Base-by-base conservation (phyloP, 2,888 invertebrate genomes). In the Iselma pallidipennis region DNA sequence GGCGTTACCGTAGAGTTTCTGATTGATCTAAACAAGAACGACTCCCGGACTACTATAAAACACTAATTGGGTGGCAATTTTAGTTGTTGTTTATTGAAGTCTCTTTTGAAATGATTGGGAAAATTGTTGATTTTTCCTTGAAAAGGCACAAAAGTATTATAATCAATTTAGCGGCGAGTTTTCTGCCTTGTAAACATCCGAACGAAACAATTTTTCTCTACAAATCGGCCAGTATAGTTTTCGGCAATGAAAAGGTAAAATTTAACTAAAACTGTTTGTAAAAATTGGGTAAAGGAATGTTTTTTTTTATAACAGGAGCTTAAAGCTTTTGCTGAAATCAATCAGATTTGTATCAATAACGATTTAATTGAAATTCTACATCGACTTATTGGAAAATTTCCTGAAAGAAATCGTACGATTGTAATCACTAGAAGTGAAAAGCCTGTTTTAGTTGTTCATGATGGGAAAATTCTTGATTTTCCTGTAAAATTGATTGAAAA, bases 211-310 rank as follows among this genome's bases (percentile, higher is more conserved):
- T 29, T 16, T 61, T 55, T 42, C 56, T 76, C 33, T 64, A 72
- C 25, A 48, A 59, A 33, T 60, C 65, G 48, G 63, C 71, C 6
- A 65, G 72, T 45, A 26, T 76, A 23, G 55, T 75, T 23, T 70
- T 75, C 50, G 75, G 76, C 51, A 76, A 76, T 58, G 71, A 74
- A 65, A 54, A 67, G 53, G 76, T 74, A 68, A 67, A 49, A 37
- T 23, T 42, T 49, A n/a, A 16, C 21, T 48, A 49, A 23, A 5
- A 7, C n/a, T 12, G 5, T 49, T 31, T 31, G 12, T 26, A 19
- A 25, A 21, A 42, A 16, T 12, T 48, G 55, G 9, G 33, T 19
- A 49, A 26, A 42, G n/a, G n/a, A n/a, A n/a, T n/a, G n/a, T 57
- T 55, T 45, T 29, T 54, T 52, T 70, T 72, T 3, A 1, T 42